phyloP scores from a whole-genome alignment of 2,797 vertebrate species.

The Pygocentrus nattereri region DNA sequence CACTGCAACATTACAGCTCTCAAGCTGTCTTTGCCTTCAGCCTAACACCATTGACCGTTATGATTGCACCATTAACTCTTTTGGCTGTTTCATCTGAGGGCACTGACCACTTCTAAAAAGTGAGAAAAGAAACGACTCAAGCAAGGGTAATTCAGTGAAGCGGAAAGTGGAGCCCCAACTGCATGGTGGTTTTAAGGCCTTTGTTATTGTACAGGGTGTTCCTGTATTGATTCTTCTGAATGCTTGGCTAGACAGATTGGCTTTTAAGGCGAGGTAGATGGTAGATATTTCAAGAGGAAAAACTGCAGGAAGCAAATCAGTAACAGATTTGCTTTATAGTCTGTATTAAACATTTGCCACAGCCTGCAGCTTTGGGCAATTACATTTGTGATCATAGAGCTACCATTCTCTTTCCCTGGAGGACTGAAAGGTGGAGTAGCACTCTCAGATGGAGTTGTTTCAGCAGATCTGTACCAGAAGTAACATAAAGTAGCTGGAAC shows the following conservation, averaged over 20 bases:
- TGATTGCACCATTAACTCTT: slow-evolving; percentile 3
- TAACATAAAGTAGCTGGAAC: no score
- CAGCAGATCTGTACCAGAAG: background rate
- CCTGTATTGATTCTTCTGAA: slow-evolving; percentile 2
- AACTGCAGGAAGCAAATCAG: background rate
- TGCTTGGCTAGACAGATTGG: background rate
- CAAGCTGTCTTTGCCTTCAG: background rate
- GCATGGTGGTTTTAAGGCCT: background rate
- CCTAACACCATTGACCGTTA: background rate
- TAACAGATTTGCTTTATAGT: background rate
- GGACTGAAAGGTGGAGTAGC: background rate
- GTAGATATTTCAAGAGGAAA: background rate
- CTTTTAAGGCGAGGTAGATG: background rate
- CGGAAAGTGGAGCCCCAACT: background rate
- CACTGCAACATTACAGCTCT: background rate
- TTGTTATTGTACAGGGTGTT: slow-evolving; percentile 3
- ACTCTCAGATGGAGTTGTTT: background rate
- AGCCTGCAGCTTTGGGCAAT: background rate
- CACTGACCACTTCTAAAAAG: background rate
- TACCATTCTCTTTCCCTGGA: background rate
- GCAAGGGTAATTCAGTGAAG: background rate
- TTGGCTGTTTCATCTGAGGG: background rate
- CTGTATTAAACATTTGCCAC: background rate
- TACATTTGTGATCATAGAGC: background rate
- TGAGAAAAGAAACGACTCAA: background rate